Evolutionary conservation across 2,797 vertebrate genomes (phyloP).

Genomic region (Spinus pinus): DNA sequence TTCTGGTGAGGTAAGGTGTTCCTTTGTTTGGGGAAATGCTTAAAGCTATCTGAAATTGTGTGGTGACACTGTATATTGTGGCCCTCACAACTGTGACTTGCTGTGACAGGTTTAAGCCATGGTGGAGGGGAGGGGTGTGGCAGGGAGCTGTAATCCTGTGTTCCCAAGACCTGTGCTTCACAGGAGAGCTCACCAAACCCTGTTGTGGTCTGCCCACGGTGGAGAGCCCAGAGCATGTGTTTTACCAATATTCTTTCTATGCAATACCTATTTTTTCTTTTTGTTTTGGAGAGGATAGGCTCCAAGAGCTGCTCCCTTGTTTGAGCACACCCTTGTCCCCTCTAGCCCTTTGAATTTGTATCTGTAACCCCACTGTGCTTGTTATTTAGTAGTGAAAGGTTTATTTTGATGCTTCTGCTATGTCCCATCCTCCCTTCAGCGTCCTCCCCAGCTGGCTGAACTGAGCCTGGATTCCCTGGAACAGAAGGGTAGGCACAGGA

Average conservation of each 20-base stretch:
- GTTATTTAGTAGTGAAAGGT: not conserved
- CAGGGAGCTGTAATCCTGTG: not conserved
- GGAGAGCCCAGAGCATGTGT: not conserved
- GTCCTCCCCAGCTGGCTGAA: not conserved
- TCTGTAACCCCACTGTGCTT: not conserved
- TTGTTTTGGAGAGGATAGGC: not conserved
- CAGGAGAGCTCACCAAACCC: not conserved
- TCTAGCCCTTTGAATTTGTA: not conserved
- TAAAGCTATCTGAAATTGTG: not conserved
- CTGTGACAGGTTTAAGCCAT: not conserved
- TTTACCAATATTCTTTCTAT: not conserved
- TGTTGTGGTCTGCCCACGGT: fast-evolving
- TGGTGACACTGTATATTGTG: not conserved
- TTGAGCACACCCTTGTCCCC: not conserved
- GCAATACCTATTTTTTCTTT: not conserved
- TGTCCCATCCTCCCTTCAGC: not conserved
- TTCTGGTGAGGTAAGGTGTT: not conserved
- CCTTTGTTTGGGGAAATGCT: not conserved
- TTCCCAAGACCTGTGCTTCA: not conserved
- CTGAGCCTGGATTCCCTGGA: not conserved
- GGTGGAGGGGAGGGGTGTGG: not conserved
- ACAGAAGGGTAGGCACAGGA: constrained; percentile 18
- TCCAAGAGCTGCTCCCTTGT: not conserved
- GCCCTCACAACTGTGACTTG: not conserved
- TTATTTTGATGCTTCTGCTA: not conserved